Base-by-base conservation (phyloP, 2,888 invertebrate genomes). In the Heteromurus nitidus region DNA sequence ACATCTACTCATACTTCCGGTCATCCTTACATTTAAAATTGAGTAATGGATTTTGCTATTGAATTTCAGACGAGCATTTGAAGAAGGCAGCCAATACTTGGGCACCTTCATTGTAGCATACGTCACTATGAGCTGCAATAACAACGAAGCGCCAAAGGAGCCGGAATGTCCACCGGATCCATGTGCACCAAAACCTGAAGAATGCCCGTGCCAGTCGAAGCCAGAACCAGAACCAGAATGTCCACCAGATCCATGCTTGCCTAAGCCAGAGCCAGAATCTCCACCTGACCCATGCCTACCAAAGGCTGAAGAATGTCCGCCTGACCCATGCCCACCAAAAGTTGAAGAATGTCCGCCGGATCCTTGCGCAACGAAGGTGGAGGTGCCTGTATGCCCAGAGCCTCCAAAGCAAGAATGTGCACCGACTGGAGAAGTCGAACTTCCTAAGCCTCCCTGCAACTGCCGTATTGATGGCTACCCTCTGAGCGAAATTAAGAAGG, bases 101-200 rank as follows among this genome's bases (percentile, higher is more conserved):
- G 3, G 22, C 26, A 24, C 47, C 44, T 60, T 36, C 60, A 20
- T 72, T 18, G 44, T 28, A 11, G 67, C 26, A 5, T 73, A 62
- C 47, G 22, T 18, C 58, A 58, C 22, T 58, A 68, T 76, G 76
- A 68, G 76, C 24, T 53, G 44, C 18, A 22, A 26, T 20, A 68
- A 76, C 47, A 76, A 76, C 20, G 30, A 75, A 13, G 26, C 50
- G 22, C 50, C 42, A n/a, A 53, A 62, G 18, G 73, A 26, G 5
- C 58, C 26, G 42, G 60, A 3, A n/a, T 13, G 1, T 0, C 26
- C 42, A 2, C 22, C 74, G 9, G 65, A 77, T 42, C 30, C 69
- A 18, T 70, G 79, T 55, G 70, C 53, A 11, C 77, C 77, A 31
- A 24, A 20, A 18, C 24, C 53, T n/a, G 62, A 62, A 5, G 24